Evolutionary conservation across 2,113 vertebrate genomes (phyloP), one percentile per base, ranked within the genome.

Genomic region (Psammodynastes pulverulentus): DNA sequence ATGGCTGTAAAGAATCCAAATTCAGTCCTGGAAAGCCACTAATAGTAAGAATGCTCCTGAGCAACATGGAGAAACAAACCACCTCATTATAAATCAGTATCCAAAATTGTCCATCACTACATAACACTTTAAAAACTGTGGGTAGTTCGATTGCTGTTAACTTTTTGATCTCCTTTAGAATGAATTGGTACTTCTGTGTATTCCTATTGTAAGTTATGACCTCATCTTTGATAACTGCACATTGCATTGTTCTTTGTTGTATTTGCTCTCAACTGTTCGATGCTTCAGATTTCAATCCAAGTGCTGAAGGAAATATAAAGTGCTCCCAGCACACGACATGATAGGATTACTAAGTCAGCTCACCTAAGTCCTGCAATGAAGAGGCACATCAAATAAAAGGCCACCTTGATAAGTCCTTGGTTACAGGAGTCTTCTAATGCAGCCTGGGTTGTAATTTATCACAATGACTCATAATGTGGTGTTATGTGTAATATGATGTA

Each of bases 401-500:
- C 94, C 96, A 96, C 97, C 95, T 97, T 97, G 95, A 92, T 94
- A 88, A 96, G 96, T 94, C 96, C 96, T 97, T 97, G 96, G 95
- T 95, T 95, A 93, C 94, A 92, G 94, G 94, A 96, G 91, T 94
- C 90, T 95, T 91, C 96, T 96, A 96, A 96, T 95, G 95, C 93
- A 94, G 95, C 58, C 92, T 62, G 84, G 94, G 95, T 88, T 72
- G 0, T 97, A 96, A 97, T 97, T 97, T 96, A 97, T 97, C 96
- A 95, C 94, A 96, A 93, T 97, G 97, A 97, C 96, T 97, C 96
- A 97, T 96, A 97, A 95, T 87, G 94, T 96, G 95, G 94, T 89
- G 92, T 96, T 97, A 95, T 96, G 92, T 92, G 95, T 96, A 96
- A 96, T 94, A 95, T 97, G 97, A 96, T 96, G 96, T 96, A 97